Evolutionary conservation across 2,113 vertebrate genomes (phyloP).

Genomic region (Cepphus grylle): DNA sequence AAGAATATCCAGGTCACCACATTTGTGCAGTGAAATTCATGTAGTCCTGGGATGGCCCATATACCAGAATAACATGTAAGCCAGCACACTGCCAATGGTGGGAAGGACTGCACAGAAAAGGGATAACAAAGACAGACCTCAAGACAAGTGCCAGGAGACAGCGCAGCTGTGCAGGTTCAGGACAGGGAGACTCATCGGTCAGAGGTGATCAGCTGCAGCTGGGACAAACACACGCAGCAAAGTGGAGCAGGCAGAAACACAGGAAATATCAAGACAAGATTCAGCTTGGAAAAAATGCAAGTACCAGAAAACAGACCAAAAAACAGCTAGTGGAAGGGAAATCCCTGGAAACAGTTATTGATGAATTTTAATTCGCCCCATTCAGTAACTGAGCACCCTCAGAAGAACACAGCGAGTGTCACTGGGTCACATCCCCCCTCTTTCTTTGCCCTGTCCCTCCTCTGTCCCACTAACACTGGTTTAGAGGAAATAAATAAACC

Average conservation of each 20-base stretch:
- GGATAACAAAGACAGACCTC: not conserved
- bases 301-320: not conserved
- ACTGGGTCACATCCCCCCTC: not conserved
- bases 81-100: not conserved
- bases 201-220: not conserved
- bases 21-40: not conserved
- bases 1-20: not conserved
- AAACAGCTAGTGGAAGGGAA: not conserved
- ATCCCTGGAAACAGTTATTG: not conserved
- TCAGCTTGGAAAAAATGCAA: slow-evolving; percentile 4
- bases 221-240: not conserved
- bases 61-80: not conserved
- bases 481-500: not conserved
- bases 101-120: not conserved
- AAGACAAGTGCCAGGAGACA: not conserved
- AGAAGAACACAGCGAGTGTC: not conserved
- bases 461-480: not conserved
- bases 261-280: not conserved
- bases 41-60: not conserved
- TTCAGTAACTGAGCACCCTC: not conserved
- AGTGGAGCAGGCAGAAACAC: not conserved
- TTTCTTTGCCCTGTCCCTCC: not conserved
- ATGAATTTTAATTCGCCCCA: not conserved
- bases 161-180: not conserved
- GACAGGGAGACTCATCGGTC: not conserved